Conservation (phyloP, 2,113 vertebrate genomes). For the Theropithecus gelada region DNA sequence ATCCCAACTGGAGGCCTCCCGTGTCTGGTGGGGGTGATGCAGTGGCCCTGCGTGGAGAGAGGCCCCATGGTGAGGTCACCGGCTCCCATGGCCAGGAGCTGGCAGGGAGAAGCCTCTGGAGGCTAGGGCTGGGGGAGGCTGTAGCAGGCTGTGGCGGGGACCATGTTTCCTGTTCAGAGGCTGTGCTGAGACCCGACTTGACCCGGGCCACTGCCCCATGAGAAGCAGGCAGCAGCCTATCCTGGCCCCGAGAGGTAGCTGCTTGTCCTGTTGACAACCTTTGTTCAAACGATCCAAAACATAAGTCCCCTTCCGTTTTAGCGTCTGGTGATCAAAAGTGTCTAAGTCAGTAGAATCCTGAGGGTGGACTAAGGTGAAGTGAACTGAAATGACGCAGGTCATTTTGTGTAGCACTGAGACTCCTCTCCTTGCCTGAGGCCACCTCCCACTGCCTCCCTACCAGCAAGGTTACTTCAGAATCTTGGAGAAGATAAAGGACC, state of each 20-base stretch:
- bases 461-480: background rate
- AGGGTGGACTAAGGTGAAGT: background rate
- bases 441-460: too few species aligned
- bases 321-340: background rate
- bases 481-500: background rate
- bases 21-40: background rate
- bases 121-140: background rate
- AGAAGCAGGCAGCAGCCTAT: background rate
- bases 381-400: background rate
- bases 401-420: background rate
- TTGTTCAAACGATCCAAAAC: background rate
- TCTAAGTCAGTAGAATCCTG: background rate
- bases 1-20: background rate
- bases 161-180: background rate
- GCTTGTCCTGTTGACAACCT: background rate
- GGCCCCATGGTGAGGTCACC: background rate
- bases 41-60: background rate
- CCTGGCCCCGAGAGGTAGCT: background rate
- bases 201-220: background rate
- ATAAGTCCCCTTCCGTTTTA: background rate
- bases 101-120: background rate
- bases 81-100: background rate
- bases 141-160: background rate
- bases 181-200: fast-evolving
- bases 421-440: background rate